Base-by-base conservation (phyloP, 2,113 vertebrate genomes). In the Amblyopsis rosae region DNA sequence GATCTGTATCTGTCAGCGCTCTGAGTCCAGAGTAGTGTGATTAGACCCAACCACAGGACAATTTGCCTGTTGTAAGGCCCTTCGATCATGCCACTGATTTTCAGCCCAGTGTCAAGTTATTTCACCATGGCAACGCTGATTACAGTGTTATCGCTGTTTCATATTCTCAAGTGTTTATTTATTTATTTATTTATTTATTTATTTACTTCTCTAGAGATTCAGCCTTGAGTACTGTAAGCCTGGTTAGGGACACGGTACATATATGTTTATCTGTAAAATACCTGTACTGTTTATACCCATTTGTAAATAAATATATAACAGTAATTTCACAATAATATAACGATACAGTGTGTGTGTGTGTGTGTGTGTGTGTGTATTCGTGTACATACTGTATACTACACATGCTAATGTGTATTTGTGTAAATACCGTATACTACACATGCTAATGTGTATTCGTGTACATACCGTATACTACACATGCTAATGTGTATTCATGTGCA, bases 31-130 rank as follows among this genome's bases (percentile, higher is more conserved):
- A 88, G 85, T 79, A 82, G 70, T 74, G 77, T 90, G 90, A 91
- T 90, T 91, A 90, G 89, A 90, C 86, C 76, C 81, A 82, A 88
- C 87, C 80, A 77, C 83, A 80, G 83, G 84, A 89, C 86, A 88
- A 88, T 89, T 87, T 86, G 69, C 82, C 81, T 12, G 76, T 84
- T 88, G 86, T 80, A 83, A 73, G 51, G 58, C 72, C 73, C 73
- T 81, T 47, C 62, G 81, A 91, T 87, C 80, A 78, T 77, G 85
- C 78, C 16, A 3, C 82, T 87, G 86, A 91, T 91, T 90, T 88
- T 71, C 82, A 83, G 72, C 70, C 67, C 76, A 50, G 8, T 82
- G 70, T 86, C 82, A 83, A 86, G 77, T 83, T 83, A 79, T 82
- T 87, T 86, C 59, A 57, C 83, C 78, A 88, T 85, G 82, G 86